Evolutionary conservation across 2,888 invertebrate genomes (phyloP).

Genomic region (Sarcophaga carnaria): DNA sequence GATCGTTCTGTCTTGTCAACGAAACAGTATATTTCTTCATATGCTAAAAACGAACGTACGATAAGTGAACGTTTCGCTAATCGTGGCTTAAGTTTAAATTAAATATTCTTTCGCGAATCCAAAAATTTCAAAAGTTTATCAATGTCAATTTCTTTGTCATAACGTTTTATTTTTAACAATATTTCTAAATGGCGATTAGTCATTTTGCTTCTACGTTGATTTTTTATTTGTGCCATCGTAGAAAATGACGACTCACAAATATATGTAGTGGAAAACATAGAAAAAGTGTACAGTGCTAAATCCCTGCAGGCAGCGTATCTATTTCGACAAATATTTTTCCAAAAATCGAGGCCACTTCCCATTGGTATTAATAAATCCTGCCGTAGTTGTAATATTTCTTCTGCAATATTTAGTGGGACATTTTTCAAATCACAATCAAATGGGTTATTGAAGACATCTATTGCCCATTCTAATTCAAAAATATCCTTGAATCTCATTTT

Average conservation of each 20-base stretch:
- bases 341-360: too few species aligned
- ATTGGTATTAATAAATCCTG: neutral
- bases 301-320: too few species aligned
- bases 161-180: conserved; percentile 16
- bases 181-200: conserved; percentile 2
- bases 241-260: conserved; percentile 17
- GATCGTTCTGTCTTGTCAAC: too few species aligned
- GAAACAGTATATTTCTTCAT: too few species aligned
- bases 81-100: too few species aligned
- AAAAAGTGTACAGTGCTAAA: too few species aligned
- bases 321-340: too few species aligned
- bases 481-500: conserved; percentile 18
- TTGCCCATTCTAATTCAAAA: conserved; percentile 5
- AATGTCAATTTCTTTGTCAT: neutral
- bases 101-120: neutral
- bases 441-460: conserved; percentile 13
- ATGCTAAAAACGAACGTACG: too few species aligned
- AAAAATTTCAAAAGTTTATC: neutral
- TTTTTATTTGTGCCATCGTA: neutral
- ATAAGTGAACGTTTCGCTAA: too few species aligned
- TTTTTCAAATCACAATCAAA: conserved; percentile 10
- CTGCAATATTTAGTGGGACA: conserved; percentile 25
- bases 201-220: neutral
- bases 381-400: neutral
- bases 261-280: conserved; percentile 10